A percentile compares a stretch with the other conserved stretches of the same genome.
Conservation (phyloP, 64 coral and sea anemone species). For the Montipora sp. region DNA sequence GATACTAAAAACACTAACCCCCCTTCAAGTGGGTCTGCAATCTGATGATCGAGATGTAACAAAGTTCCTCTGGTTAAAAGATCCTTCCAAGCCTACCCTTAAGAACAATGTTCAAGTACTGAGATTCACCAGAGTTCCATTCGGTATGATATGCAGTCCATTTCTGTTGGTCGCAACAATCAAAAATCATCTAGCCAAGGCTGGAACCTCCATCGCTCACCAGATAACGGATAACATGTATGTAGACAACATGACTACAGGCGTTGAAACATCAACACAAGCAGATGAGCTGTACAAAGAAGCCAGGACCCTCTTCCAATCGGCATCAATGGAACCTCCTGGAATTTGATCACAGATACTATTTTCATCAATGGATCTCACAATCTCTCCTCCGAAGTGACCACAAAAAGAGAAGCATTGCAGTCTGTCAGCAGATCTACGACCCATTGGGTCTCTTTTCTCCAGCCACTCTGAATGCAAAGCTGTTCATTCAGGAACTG, state of each 20-base stretch:
- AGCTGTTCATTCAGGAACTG: conserved; percentile 47
- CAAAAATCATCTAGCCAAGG: conserved; percentile 33
- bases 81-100: conserved; percentile 11
- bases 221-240: conserved; percentile 51
- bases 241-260: conserved; percentile 57
- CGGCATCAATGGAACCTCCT: conserved; percentile 43
- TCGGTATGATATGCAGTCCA: conserved; percentile 47
- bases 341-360: conserved; percentile 28
- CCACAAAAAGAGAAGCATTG: conserved; percentile 9
- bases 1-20: no score
- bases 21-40: conserved; percentile 4
- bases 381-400: neutral
- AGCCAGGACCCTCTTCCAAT: conserved; percentile 12
- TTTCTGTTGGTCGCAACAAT: conserved; percentile 62
- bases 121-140: neutral
- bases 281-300: conserved; percentile 55
- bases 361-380: conserved; percentile 33
- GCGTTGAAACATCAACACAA: conserved; percentile 44
- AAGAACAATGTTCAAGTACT: conserved; percentile 19
- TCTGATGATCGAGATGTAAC: conserved; percentile 30
- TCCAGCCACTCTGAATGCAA: conserved; percentile 39
- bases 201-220: conserved; percentile 36
- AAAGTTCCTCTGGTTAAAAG: conserved; percentile 47
- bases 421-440: conserved; percentile 31
- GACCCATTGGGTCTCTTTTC: conserved; percentile 42